Evolutionary conservation across 2,888 invertebrate genomes (phyloP).

Genomic region (Galeopsomyia nigrocyanea): DNA sequence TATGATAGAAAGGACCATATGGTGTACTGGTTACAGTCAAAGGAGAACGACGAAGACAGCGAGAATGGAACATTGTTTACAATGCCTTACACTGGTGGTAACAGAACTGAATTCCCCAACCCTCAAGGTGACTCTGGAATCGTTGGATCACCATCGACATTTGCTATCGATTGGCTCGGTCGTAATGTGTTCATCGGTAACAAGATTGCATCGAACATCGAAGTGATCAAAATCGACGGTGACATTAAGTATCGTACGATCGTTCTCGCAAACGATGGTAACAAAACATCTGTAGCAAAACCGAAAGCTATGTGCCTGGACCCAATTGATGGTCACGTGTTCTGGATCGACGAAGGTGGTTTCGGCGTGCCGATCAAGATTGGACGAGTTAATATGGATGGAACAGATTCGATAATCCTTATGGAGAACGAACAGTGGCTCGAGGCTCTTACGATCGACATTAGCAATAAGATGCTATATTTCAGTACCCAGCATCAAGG

Average conservation of each 20-base stretch:
- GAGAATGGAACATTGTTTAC: slow-evolving; percentile 89
- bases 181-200: slow-evolving; percentile 95
- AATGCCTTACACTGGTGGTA: slow-evolving; percentile 88
- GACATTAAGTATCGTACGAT: slow-evolving; percentile 87
- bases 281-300: slow-evolving; percentile 85
- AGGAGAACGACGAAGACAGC: slow-evolving; percentile 79
- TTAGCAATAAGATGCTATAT: slow-evolving; percentile 86
- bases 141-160: slow-evolving; percentile 89
- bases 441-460: slow-evolving; percentile 88
- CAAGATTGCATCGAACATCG: slow-evolving; percentile 89
- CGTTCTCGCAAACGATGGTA: slow-evolving; percentile 91
- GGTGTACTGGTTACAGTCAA: slow-evolving; percentile 89
- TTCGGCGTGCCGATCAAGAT: slow-evolving; percentile 91
- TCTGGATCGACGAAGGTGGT: slow-evolving; percentile 97
- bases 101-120: slow-evolving; percentile 86
- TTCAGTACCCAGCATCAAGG: slow-evolving; percentile 87
- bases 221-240: slow-evolving; percentile 88
- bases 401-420: slow-evolving; percentile 82
- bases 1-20: slow-evolving; percentile 89
- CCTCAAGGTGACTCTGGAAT: slow-evolving; percentile 79
- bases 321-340: slow-evolving; percentile 89
- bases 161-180: slow-evolving; percentile 98
- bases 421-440: slow-evolving; percentile 80
- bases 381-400: slow-evolving; percentile 94
- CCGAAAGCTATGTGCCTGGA: slow-evolving; percentile 92